Evolutionary conservation across 2,113 vertebrate species (phyloP), one percentile per base, ranked within the genome.

Genomic region (Arvicanthis niloticus): DNA sequence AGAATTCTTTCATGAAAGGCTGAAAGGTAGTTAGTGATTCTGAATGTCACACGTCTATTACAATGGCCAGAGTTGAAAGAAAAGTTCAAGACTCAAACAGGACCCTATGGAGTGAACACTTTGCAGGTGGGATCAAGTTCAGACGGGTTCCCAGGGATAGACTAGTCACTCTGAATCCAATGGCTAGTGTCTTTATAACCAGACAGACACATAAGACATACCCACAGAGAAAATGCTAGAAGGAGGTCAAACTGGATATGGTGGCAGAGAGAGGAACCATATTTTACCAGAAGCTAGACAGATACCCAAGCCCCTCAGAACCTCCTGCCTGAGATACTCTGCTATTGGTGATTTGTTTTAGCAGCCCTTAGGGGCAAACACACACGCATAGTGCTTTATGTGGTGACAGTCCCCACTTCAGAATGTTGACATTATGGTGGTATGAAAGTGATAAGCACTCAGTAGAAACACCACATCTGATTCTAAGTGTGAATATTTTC

Each of bases 321-420:
- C 34, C 13, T 60, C 31, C 3, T 2, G 48, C 34, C 72, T 26
- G 3, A 45, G 42, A 58, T 48, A 19, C 3, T 22, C 6, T 0
- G 40, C 0, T 13, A 1, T 1, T 13, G 7, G 34, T 3, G 4
- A 29, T 1, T 40, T 3, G 40, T 56, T 22, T 34, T 0, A 0
- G 17, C 3, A 9, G 19, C 26, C 53, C 29, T 48, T 11, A 65
- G 31, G 60, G 51, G 9, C 4, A 2, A 62, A 13, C 8, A 4
- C 0, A 8, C 7, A 42, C 40, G 22, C 10, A 76, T 5, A 34
- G 93, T 34, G 1, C 2, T 10, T 42, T 21, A 3, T 7, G 0
- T 0, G 5, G 37, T 40, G 72, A 42, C 12, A 24, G 56, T 62
- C 56, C 2, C 24, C 24, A 8, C 10, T 31, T n/a, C 4, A n/a